Evolutionary conservation across 2,888 invertebrate genomes (phyloP).

Genomic region (Cinara cedri): DNA sequence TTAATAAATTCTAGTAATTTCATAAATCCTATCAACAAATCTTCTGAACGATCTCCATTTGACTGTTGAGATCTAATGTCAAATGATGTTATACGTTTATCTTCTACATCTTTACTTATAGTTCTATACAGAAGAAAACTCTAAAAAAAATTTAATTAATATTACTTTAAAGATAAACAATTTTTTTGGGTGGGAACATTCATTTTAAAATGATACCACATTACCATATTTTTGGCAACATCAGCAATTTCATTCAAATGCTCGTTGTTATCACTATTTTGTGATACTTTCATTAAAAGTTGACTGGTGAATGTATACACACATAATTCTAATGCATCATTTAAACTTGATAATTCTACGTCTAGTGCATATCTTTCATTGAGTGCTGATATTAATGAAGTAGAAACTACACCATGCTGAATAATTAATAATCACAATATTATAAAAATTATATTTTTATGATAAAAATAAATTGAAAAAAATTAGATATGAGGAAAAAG

Average conservation of each 20-base stretch:
- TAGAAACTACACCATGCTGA: slow-evolving; percentile 42
- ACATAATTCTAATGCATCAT: slow-evolving; percentile 49
- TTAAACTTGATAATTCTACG: slow-evolving; percentile 38
- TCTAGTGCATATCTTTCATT: slow-evolving; percentile 50
- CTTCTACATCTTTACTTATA: slow-evolving; percentile 51
- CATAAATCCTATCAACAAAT: slow-evolving; percentile 54
- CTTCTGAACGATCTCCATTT: slow-evolving; percentile 42
- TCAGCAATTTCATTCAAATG: slow-evolving; percentile 39
- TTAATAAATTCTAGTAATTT: slow-evolving; percentile 52
- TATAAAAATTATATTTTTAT: background rate
- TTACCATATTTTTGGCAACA: slow-evolving; percentile 53
- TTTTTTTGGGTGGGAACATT: no score
- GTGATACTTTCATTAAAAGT: slow-evolving; percentile 52
- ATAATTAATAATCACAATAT: slow-evolving; percentile 4
- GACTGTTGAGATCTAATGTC: slow-evolving; percentile 53
- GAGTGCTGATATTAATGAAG: slow-evolving; percentile 49
- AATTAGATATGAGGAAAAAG: no score
- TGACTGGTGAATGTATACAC: slow-evolving; percentile 50
- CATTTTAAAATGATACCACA: background rate
- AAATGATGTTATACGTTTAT: slow-evolving; percentile 45
- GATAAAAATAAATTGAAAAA: no score
- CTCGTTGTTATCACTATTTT: slow-evolving; percentile 37
- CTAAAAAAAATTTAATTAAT: slow-evolving; percentile 26
- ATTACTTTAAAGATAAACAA: background rate
- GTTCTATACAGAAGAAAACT: slow-evolving; percentile 53